Percentiles rank a stretch among this genome's conserved stretches.
Evolutionary conservation across 2,888 invertebrate genomes (phyloP).

Genomic region (Xestoiulus laeticollis): DNA sequence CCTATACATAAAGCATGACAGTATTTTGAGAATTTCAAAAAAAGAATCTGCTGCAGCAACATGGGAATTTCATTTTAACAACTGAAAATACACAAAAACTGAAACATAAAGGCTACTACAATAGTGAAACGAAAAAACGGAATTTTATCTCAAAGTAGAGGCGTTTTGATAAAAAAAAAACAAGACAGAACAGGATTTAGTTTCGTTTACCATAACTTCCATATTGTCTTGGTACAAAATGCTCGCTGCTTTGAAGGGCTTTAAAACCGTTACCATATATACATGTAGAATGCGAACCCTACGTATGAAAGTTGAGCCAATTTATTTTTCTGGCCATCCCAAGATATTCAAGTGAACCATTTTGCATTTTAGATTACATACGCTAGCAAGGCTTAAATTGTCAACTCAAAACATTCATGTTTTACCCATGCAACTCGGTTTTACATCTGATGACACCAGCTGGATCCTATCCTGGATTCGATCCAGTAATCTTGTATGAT

Average conservation of each 20-base stretch:
- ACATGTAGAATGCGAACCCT: neutral
- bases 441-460: constrained; percentile 17
- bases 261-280: neutral
- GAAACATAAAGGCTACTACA: neutral
- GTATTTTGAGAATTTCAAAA: too few species aligned
- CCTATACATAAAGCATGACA: too few species aligned
- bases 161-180: neutral
- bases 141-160: neutral
- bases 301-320: neutral
- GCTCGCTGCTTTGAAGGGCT: neutral
- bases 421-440: neutral
- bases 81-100: neutral
- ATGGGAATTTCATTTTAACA: neutral
- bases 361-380: neutral
- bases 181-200: neutral
- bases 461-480: neutral
- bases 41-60: too few species aligned
- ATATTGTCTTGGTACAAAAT: neutral
- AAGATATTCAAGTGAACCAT: neutral
- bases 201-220: neutral
- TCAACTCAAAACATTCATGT: neutral
- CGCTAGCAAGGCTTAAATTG: neutral
- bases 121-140: neutral
- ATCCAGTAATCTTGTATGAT: constrained; percentile 13
- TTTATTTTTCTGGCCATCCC: constrained; percentile 3